phyloP scores from a whole-genome alignment of 2,888 invertebrate genomes.

The Acleris emargana region DNA sequence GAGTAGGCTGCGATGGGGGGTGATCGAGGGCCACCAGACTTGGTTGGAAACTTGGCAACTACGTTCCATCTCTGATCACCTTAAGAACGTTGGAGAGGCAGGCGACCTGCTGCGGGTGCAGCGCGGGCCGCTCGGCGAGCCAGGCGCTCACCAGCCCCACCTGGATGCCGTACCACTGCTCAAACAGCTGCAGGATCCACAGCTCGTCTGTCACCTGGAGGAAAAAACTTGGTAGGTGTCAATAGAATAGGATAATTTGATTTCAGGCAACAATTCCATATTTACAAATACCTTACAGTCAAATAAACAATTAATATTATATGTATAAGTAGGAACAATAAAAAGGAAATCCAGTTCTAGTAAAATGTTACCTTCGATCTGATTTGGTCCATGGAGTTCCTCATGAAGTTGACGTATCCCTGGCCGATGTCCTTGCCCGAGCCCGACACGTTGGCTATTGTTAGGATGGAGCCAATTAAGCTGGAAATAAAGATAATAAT shows the following conservation, averaged over 20 bases:
- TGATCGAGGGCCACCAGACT: no score
- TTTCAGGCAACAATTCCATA: no score
- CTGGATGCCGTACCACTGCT: conserved; percentile 98
- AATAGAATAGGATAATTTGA: no score
- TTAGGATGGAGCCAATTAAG: conserved; percentile 77
- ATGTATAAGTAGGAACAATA: no score
- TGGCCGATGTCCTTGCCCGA: conserved; percentile 98
- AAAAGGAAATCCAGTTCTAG: no score
- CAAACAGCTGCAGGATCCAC: conserved; percentile 86
- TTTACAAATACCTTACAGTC: no score
- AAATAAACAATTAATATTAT: no score
- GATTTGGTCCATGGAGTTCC: conserved; percentile 99
- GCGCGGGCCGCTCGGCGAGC: conserved; percentile 95
- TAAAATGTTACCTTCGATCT: conserved; percentile 92
- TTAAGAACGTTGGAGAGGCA: conserved; percentile 98
- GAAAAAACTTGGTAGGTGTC: no score
- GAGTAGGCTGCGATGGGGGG: no score
- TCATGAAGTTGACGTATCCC: conserved; percentile 98
- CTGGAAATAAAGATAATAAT: conserved; percentile 48
- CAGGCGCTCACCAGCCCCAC: conserved; percentile 96
- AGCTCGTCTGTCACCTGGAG: conserved; percentile 84
- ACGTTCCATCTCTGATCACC: conserved; percentile 72
- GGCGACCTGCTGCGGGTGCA: conserved; percentile 98
- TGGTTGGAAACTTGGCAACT: no score
- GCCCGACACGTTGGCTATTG: conserved; percentile 92